phyloP scores from a whole-genome alignment of 2,888 invertebrate genomes.

The Lymantria monacha region DNA sequence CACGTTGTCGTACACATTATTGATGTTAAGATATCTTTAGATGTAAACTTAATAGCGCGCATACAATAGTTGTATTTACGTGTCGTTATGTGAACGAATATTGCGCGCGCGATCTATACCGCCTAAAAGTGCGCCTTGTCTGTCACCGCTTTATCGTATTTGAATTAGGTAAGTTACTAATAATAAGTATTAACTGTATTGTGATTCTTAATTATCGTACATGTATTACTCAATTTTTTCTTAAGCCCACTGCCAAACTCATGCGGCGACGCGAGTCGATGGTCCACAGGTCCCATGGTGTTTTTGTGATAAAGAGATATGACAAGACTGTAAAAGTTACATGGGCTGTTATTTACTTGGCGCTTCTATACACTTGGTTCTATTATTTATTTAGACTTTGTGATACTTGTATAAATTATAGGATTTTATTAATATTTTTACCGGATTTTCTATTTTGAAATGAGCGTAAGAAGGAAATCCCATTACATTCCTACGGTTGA shows the following conservation, averaged over 20 bases:
- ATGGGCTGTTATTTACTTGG: slow-evolving; percentile 53
- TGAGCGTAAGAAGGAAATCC: neutral
- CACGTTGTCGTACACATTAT: neutral
- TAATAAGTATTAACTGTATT: slow-evolving; percentile 78
- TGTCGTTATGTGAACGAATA: slow-evolving; percentile 9
- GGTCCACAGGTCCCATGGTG: slow-evolving; percentile 40
- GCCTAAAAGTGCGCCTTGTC: slow-evolving; percentile 49
- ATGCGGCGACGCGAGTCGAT: slow-evolving; percentile 48
- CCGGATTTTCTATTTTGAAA: neutral
- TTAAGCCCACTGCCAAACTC: slow-evolving; percentile 67
- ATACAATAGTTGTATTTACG: slow-evolving; percentile 9
- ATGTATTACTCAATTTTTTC: slow-evolving; percentile 61
- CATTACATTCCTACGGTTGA: neutral
- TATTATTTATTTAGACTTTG: slow-evolving; percentile 32
- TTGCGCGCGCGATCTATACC: slow-evolving; percentile 7
- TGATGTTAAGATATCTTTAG: neutral
- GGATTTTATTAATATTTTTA: neutral
- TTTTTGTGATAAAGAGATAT: slow-evolving; percentile 58
- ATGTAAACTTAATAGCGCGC: neutral
- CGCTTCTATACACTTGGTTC: slow-evolving; percentile 33
- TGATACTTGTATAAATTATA: slow-evolving; percentile 19
- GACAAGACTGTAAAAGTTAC: slow-evolving; percentile 48
- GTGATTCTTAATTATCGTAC: slow-evolving; percentile 73
- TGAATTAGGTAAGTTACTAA: slow-evolving; percentile 63
- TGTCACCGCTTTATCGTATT: slow-evolving; percentile 62